phyloP scores from a whole-genome alignment of 2,888 invertebrate genomes.

The Plebejus argus region DNA sequence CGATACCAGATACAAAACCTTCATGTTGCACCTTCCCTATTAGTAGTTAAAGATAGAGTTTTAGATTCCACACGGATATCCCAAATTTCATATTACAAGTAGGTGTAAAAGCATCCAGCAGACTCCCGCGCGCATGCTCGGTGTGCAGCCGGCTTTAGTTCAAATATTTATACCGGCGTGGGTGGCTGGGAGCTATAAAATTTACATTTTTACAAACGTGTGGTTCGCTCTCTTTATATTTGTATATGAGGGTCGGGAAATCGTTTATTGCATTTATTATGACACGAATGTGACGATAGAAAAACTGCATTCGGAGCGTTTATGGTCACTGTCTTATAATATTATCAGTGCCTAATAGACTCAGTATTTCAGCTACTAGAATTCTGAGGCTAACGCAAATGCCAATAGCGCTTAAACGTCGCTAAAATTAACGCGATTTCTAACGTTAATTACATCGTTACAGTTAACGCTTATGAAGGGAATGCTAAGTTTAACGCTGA shows the following conservation, averaged over 20 bases:
- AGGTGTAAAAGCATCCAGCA: constrained; percentile 51
- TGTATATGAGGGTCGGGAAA: constrained; percentile 43
- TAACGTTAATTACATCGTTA: neutral
- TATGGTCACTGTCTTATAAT: neutral
- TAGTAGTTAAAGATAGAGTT: no score
- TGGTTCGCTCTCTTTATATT: constrained; percentile 41
- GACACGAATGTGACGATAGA: constrained; percentile 1
- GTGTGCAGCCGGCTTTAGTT: constrained; percentile 59
- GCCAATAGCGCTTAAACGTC: neutral
- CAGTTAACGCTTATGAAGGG: neutral
- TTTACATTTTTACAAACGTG: constrained; percentile 74
- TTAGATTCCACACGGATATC: no score
- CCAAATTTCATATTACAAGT: constrained; percentile 32
- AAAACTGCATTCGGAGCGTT: neutral
- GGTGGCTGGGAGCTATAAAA: constrained; percentile 64
- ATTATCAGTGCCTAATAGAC: neutral
- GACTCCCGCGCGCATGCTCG: constrained; percentile 57
- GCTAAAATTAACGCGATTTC: neutral
- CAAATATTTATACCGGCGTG: constrained; percentile 70
- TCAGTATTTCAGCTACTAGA: neutral
- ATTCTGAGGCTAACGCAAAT: neutral
- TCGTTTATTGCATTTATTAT: constrained; percentile 39
- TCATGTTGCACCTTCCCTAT: no score
- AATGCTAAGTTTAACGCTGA: neutral
- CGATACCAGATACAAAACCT: no score